These are phyloP conservation scores for Temnopleurus reevesii DNA, from an alignment of 53 echinoderm and acorn worm genomes.

Conservation along the genomic window DNA sequence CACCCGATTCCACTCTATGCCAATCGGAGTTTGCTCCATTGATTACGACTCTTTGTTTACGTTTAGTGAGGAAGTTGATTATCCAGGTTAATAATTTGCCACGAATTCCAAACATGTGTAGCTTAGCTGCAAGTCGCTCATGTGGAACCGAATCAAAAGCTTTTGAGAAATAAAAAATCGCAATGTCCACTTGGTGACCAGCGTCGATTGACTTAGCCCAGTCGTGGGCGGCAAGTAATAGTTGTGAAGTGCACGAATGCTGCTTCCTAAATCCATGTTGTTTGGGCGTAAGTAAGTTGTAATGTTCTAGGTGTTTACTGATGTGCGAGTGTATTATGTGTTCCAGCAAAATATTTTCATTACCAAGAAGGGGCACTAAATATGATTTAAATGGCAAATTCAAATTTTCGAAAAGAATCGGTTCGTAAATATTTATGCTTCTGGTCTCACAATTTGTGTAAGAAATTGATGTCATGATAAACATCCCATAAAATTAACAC, in stretches of 20 bases:
- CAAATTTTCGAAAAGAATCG: too few relatives aligned
- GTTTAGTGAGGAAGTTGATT: background rate
- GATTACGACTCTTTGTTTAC: slow-evolving; percentile 4
- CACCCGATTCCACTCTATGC: background rate
- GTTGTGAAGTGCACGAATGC: slow-evolving; percentile 24
- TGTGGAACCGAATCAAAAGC: slow-evolving; percentile 16
- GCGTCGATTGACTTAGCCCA: slow-evolving; percentile 11
- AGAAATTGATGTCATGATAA: too few relatives aligned
- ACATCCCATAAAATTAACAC: too few relatives aligned
- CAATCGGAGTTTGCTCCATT: slow-evolving; percentile 24
- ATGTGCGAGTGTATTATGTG: slow-evolving; percentile 45
- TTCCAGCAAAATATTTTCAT: too few relatives aligned
- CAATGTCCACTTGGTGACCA: slow-evolving; percentile 30
- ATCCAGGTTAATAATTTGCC: slow-evolving; percentile 11
- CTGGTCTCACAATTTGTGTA: too few relatives aligned
- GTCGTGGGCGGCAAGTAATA: background rate
- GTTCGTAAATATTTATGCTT: too few relatives aligned
- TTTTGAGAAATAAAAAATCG: background rate
- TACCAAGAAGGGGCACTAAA: too few relatives aligned
- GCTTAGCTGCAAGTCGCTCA: slow-evolving; percentile 18
- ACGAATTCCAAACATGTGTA: background rate
- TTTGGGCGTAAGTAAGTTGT: background rate
- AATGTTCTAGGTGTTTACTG: background rate
- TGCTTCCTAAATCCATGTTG: slow-evolving; percentile 43
- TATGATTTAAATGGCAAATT: too few relatives aligned